These are phyloP conservation scores for Tipula confusa DNA, from an alignment of 2,888 invertebrate species.

Conservation along the genomic window DNA sequence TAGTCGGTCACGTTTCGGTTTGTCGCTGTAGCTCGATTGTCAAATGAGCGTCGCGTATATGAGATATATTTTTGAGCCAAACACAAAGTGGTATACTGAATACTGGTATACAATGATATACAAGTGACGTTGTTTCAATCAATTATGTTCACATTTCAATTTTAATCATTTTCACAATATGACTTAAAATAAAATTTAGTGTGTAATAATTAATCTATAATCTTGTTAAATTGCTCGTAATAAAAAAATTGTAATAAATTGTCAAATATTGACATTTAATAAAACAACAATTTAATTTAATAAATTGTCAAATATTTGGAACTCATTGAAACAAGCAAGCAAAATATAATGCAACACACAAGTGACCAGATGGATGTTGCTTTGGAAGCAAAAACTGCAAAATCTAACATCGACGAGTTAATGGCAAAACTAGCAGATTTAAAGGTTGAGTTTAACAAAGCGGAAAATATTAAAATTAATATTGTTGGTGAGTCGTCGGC, in stretches of 20 bases:
- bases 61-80: no score
- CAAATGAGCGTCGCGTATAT: no score
- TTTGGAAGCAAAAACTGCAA: neutral
- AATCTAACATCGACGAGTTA: neutral
- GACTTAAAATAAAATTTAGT: slow-evolving; percentile 3
- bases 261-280: no score
- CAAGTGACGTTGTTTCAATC: neutral
- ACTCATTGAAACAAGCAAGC: neutral
- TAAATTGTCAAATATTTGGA: neutral
- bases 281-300: neutral
- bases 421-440: neutral
- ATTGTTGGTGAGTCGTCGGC: neutral
- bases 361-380: neutral
- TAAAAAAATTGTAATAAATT: neutral
- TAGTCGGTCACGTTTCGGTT: no score
- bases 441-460: neutral
- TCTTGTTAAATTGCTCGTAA: neutral
- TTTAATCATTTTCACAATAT: neutral
- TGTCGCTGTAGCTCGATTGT: no score
- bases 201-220: neutral
- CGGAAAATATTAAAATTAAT: neutral
- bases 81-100: no score
- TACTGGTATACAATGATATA: neutral
- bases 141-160: neutral
- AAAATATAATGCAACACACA: neutral